Evolutionary conservation across 2,888 invertebrate genomes (phyloP).

Genomic region (Branchipolynoe longqiensis): DNA sequence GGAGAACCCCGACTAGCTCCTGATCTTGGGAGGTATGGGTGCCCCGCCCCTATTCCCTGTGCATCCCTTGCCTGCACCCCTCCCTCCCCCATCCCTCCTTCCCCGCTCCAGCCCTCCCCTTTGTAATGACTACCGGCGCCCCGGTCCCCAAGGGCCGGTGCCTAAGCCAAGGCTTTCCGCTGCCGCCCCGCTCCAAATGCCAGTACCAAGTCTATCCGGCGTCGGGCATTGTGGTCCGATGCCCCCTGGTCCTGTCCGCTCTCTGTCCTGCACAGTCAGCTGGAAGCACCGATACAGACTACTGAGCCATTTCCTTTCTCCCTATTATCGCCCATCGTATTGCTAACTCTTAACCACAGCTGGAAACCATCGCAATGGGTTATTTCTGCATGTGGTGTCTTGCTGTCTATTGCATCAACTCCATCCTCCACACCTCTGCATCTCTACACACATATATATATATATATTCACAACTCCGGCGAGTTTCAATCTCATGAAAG

Average conservation of each 20-base stretch:
- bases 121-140: slow-evolving; percentile 47
- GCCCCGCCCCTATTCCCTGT: no score
- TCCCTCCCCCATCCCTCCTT: not conserved
- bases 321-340: slow-evolving; percentile 20
- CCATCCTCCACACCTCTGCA: no score
- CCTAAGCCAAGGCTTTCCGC: slow-evolving; percentile 36
- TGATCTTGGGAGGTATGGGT: no score
- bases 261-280: not conserved
- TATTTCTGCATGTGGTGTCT: no score
- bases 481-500: no score
- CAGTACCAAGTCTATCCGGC: slow-evolving; percentile 34
- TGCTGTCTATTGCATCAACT: no score
- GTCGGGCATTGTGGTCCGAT: slow-evolving; percentile 8
- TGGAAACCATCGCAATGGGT: no score
- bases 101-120: slow-evolving; percentile 1
- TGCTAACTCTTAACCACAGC: not conserved
- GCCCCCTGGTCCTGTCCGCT: not conserved
- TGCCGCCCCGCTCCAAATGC: slow-evolving; percentile 28
- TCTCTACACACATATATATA: no score
- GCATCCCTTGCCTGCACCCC: not conserved
- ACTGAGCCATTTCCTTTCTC: not conserved
- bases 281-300: slow-evolving; percentile 26
- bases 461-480: no score
- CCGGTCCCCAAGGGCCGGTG: not conserved
- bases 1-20: no score